A percentile compares a stretch with the other conserved stretches of the same genome.
phyloP scores from a whole-genome alignment of 2,113 vertebrate species.

The Ictalurus punctatus region DNA sequence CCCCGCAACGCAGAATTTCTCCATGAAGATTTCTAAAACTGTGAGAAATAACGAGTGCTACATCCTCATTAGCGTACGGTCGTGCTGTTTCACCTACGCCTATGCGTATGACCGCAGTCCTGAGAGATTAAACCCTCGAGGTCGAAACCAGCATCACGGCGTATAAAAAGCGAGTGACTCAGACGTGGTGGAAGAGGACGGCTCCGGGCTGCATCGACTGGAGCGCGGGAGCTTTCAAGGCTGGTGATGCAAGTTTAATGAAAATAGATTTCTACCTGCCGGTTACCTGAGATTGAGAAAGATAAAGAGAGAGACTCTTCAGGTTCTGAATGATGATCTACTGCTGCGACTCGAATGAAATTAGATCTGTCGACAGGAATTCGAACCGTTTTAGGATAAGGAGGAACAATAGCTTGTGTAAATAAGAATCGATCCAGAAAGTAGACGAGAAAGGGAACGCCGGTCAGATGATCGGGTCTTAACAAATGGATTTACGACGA shows the following conservation, averaged over 20 bases:
- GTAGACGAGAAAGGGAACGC: neutral
- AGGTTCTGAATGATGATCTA: neutral
- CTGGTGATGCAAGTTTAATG: neutral
- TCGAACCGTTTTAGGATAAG: neutral
- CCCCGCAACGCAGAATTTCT: neutral
- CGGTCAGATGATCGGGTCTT: neutral
- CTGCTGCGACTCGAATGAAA: neutral
- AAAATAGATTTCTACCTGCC: neutral
- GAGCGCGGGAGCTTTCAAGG: neutral
- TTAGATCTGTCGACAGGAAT: neutral
- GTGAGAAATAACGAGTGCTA: no score
- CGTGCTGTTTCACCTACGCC: neutral
- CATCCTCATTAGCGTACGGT: no score
- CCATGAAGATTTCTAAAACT: no score
- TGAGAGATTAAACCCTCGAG: neutral
- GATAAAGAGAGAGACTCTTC: neutral
- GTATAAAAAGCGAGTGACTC: neutral
- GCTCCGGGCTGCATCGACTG: neutral
- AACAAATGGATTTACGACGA: neutral
- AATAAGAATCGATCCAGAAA: neutral
- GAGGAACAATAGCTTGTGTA: neutral
- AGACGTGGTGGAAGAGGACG: neutral
- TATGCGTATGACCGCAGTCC: neutral
- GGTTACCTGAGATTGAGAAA: neutral
- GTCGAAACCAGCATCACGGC: neutral